Conservation (phyloP, 1,140 invertebrate genomes). For the Dinoponera quadriceps region DNA sequence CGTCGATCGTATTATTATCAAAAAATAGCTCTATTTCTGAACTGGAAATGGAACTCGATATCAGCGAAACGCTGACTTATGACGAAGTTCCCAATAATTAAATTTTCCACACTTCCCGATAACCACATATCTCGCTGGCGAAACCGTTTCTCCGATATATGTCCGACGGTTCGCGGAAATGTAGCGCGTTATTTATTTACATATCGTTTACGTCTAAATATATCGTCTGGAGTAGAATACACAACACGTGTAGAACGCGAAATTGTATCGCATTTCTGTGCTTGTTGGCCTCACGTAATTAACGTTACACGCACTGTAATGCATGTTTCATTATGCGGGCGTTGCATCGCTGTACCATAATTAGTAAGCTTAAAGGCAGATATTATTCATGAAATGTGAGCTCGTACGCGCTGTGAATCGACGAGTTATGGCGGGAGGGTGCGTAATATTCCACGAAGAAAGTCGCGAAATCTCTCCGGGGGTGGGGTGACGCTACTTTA, state of each 20-base stretch:
- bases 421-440: slow-evolving; percentile 2
- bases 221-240: slow-evolving; percentile 35
- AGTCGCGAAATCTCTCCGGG: neutral
- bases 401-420: slow-evolving; percentile 26
- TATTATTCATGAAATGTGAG: slow-evolving; percentile 57
- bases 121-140: neutral
- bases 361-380: slow-evolving; percentile 60
- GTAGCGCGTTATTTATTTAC: slow-evolving; percentile 36
- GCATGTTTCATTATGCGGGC: slow-evolving; percentile 56
- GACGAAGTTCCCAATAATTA: slow-evolving; percentile 36
- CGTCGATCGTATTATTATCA: neutral
- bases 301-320: slow-evolving; percentile 55
- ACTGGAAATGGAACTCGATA: slow-evolving; percentile 23
- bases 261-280: slow-evolving; percentile 45
- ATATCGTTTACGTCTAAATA: slow-evolving; percentile 50
- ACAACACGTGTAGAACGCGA: slow-evolving; percentile 23
- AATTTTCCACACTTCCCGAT: slow-evolving; percentile 39
- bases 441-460: slow-evolving; percentile 9
- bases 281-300: slow-evolving; percentile 53
- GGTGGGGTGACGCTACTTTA: neutral
- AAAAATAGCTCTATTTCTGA: neutral
- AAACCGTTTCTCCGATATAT: slow-evolving; percentile 27
- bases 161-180: slow-evolving; percentile 4
- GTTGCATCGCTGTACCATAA: slow-evolving; percentile 51
- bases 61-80: slow-evolving; percentile 5